Evolutionary conservation across 2,888 invertebrate genomes (phyloP), one percentile per base, ranked within the genome.

Genomic region (Aleiodes alternator): DNA sequence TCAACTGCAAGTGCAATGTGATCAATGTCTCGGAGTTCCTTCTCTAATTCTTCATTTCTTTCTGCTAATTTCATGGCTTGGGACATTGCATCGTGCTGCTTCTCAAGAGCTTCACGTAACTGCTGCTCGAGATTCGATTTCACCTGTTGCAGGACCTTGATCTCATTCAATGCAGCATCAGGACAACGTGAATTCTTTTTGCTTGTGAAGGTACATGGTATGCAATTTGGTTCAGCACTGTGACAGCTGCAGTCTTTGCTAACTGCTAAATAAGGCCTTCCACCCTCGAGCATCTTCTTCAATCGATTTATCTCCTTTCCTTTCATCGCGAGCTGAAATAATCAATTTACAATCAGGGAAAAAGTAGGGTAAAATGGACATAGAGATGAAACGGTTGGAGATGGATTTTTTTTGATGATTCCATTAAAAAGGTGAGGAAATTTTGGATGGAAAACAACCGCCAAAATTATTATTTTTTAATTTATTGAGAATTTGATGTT

Each of bases 21-120:
- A 86, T 95, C 95, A 66, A 96, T 92, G 85, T 95, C 94, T 79
- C 92, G 91, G 79, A 96, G 85, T 87, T 95, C 94, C 76, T 93
- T 92, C 87, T 95, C 93, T 69, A 96, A 87, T 75, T 90, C 90
- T 85, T 93, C 93, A 84, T 95, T 96, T 82, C 93, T 92, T 80
- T 95, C 94, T n/a, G 95, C 95, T 71, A 95, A 91, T 83, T 91
- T 91, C 57, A 96, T 89, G 5, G 96, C 95, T 80, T 94, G 90
- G 59, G 94, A 91, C 95, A 96, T 96, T 4, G 96, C 96, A 86
- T 96, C 95, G 87, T 96, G 96, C 84, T 95, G 94, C 83, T 94
- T 94, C 72, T 91, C 90, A 76, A 94, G 86, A 23, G 93, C 91
- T 80, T 91, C 91, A 89, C 90, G 91, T 8, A 92, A 84, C 89